Conservation (phyloP, 1,140 invertebrate genomes). For the Halesus radiatus region DNA sequence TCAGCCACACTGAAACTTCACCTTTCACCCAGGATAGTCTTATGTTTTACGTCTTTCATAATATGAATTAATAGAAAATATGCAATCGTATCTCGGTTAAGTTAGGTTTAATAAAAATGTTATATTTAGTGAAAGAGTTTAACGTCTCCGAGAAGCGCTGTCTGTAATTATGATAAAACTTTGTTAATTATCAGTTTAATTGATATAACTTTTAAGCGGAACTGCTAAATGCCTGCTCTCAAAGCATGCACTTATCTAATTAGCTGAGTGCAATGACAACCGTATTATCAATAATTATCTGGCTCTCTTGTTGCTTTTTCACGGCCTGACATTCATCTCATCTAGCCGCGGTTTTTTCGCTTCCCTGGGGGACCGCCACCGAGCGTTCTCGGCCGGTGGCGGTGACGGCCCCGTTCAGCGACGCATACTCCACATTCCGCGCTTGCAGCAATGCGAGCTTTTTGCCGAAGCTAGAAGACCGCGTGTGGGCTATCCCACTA, state of each 20-base stretch:
- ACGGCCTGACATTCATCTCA: constrained; percentile 27
- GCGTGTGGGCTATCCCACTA: constrained; percentile 43
- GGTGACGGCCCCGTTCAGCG: not conserved
- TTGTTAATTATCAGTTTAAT: no score
- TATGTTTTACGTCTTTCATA: no score
- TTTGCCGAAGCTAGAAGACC: constrained; percentile 19
- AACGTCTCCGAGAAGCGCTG: no score
- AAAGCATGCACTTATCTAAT: constrained; percentile 19
- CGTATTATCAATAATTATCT: constrained; percentile 14
- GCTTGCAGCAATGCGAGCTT: constrained; percentile 13
- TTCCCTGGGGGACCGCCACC: constrained; percentile 5
- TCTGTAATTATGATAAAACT: no score
- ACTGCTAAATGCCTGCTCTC: not conserved
- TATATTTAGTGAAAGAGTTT: no score
- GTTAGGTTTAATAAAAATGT: no score
- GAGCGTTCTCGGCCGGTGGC: constrained; percentile 14
- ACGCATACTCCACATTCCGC: constrained; percentile 42
- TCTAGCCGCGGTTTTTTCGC: constrained; percentile 27
- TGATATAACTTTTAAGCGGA: not conserved
- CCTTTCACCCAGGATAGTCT: no score
- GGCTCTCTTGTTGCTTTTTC: constrained; percentile 10
- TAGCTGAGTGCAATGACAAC: constrained; percentile 18
- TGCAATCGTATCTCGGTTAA: no score
- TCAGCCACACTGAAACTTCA: no score
- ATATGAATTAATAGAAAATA: no score